Base-by-base conservation (phyloP, 2,113 vertebrate species). In the Eubucco bourcierii region DNA sequence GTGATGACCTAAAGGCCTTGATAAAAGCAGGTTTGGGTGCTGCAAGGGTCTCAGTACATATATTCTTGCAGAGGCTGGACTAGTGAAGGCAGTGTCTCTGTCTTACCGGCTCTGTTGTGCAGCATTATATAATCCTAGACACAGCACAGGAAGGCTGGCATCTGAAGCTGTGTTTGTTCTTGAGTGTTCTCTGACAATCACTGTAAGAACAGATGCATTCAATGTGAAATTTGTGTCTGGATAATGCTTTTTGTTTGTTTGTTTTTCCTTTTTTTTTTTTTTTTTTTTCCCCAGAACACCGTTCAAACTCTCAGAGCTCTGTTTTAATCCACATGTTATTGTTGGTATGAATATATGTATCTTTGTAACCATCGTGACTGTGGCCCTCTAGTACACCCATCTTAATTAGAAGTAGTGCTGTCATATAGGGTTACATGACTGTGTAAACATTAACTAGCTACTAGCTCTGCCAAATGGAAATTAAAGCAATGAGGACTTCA, bases 401-500 rank as follows among this genome's bases (percentile, higher is more conserved):
- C 61, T 61, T 89, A 86, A 90, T 89, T 88, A 84, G 87, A 29
- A 80, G 84, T 71, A 68, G 78, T 2, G 0, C 61, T 89, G 81
- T 92, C 87, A 86, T 81, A 55, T 82, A 83, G 84, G 41, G 74
- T 90, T 95, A 86, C 67, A 2, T 8, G 44, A 12, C 91, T 84
- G 70, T 65, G 76, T 96, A 90, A 96, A 95, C 77, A 91, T 93
- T 95, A 90, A 91, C 87, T 83, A 83, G 31, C 68, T 71, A 10
- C 67, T 85, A 0, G 1, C 58, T 56, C 53, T 94, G 92, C 91
- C 90, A 92, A 87, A 46, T 87, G 76, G 93, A 78, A 94, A 94
- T 91, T 79, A 86, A 94, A 88, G 90, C 93, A 76, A 3, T 79
- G 89, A 94, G 82, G 58, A 3, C 68, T 77, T 41, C 2, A 19